Base-by-base conservation (phyloP, 2,797 vertebrate species). In the Microchirus variegatus region DNA sequence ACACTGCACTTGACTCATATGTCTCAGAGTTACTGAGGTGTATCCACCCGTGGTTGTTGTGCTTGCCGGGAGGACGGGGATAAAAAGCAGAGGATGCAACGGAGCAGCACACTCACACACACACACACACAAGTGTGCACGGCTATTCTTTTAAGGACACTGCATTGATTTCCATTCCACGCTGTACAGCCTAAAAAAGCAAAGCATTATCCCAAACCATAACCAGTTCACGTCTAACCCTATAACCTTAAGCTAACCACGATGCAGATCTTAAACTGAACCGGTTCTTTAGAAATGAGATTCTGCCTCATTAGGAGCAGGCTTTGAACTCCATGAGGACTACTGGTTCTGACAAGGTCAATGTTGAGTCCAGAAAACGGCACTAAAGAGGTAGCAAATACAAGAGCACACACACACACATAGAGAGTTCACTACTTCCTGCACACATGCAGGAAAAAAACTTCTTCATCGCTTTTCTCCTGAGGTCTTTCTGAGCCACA, bases 391-490 rank as follows among this genome's bases (percentile, higher is more conserved):
- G n/a, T n/a, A n/a, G n/a, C n/a, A n/a, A n/a, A n/a, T n/a, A n/a
- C n/a, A n/a, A n/a, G n/a, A n/a, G n/a, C n/a, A 9, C 26, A 12
- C 61, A 26, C 44, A 10, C 18, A 47, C 40, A 45, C 45, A 60
- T 18, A 48, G 61, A 47, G 36, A 49, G 59, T 37, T 53, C 45
- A 60, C 51, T 43, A n/a, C n/a, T n/a, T n/a, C n/a, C n/a, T 57
- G 55, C 72, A 73, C 62, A 38, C 53, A 73, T 14, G 42, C 65
- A 59, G 60, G 22, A 63, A 80, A 2, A 5, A 31, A 51, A 66
- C 73, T 35, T 61, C 73, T 35, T 61, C 63, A 54, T 61, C 59
- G 61, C 78, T 72, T 86, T 78, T 84, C 84, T 86, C 81, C 65
- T 48, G 82, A 86, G 82, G 77, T 78, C 58, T 73, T 78, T 51